phyloP scores from a whole-genome alignment of 2,888 invertebrate genomes.

The Iselma pallidipennis region DNA sequence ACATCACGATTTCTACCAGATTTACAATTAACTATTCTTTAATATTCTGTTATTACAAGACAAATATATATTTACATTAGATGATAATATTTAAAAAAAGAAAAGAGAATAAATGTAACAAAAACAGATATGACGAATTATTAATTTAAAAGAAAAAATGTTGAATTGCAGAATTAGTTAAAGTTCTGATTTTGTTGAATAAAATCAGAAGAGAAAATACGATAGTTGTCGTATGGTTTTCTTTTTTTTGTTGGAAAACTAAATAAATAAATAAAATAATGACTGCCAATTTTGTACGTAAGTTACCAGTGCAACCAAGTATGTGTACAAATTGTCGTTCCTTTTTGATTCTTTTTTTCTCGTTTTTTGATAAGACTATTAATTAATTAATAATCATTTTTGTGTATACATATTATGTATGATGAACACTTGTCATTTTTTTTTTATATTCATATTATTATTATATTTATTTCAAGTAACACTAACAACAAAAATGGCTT shows the following conservation, averaged over 20 bases:
- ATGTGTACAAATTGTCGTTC: constrained; percentile 56
- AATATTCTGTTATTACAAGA: constrained; percentile 36
- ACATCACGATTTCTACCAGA: constrained; percentile 23
- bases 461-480: constrained; percentile 1
- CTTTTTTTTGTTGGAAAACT: neutral
- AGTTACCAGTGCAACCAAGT: constrained; percentile 57
- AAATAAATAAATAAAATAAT: constrained; percentile 40
- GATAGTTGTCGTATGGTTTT: constrained; percentile 10
- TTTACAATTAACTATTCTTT: constrained; percentile 12
- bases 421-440: constrained; percentile 15
- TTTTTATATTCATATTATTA: constrained; percentile 25
- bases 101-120: constrained; percentile 35
- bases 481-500: constrained; percentile 9
- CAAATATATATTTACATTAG: constrained; percentile 48
- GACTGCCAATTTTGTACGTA: constrained; percentile 54
- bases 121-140: constrained; percentile 30
- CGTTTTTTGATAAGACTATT: constrained; percentile 42
- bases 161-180: neutral
- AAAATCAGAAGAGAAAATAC: constrained; percentile 31
- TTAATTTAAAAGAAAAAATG: neutral
- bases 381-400: constrained; percentile 28
- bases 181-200: constrained; percentile 28
- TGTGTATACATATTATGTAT: constrained; percentile 40
- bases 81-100: constrained; percentile 41
- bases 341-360: constrained; percentile 49